Evolutionary conservation across 2,113 vertebrate species (phyloP).

Genomic region (Nettapus auritus): DNA sequence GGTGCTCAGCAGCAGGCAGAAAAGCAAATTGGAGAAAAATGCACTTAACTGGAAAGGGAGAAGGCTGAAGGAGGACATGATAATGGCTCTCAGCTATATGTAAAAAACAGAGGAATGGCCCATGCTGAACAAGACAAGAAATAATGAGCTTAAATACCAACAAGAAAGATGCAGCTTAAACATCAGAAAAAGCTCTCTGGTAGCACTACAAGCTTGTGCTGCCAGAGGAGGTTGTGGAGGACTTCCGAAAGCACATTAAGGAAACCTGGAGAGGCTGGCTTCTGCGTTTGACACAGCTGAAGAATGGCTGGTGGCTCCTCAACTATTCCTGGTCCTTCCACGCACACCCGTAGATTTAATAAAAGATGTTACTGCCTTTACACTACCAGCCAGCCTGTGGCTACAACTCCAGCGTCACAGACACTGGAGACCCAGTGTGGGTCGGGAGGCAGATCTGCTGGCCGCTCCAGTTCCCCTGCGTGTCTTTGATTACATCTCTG

Average conservation of each 20-base stretch:
- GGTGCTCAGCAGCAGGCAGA: not conserved
- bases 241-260: not conserved
- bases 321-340: not conserved
- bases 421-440: not conserved
- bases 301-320: not conserved
- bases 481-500: not conserved
- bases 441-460: not conserved
- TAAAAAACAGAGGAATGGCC: not conserved
- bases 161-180: not conserved
- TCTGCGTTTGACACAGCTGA: not conserved
- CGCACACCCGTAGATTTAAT: not conserved
- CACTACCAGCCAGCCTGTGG: not conserved
- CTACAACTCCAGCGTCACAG: not conserved
- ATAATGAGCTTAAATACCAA: not conserved
- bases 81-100: not conserved
- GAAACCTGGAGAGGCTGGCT: not conserved
- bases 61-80: not conserved
- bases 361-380: not conserved
- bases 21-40: not conserved
- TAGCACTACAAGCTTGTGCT: not conserved
- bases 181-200: not conserved
- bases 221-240: not conserved
- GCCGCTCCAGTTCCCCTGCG: accelerated
- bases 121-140: not conserved
- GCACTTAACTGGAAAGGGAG: not conserved